These are phyloP conservation scores for Phalacrocorax brasilianus DNA, from an alignment of 2,113 vertebrate genomes.

Conservation along the genomic window DNA sequence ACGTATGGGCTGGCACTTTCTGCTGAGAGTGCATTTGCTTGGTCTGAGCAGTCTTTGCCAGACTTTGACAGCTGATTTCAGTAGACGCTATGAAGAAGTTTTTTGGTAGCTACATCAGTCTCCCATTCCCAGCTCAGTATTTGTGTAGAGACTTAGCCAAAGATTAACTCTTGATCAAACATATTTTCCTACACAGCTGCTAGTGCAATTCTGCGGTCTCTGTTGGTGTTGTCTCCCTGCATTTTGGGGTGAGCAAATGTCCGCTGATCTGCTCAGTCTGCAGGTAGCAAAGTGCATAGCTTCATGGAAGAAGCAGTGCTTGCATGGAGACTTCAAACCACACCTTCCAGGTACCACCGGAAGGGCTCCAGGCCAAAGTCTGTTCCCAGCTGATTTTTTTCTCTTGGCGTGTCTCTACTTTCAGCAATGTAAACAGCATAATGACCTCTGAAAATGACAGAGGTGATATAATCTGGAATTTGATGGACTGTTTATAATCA, in stretches of 20 bases:
- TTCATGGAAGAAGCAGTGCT: background rate
- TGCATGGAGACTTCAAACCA: background rate
- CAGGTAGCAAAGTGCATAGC: background rate
- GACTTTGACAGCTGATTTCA: background rate
- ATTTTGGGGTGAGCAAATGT: background rate
- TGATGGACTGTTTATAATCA: background rate
- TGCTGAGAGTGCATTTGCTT: background rate
- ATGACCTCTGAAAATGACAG: background rate
- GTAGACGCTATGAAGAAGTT: background rate
- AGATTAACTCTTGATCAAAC: background rate
- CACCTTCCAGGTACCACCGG: background rate
- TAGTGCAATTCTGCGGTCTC: background rate
- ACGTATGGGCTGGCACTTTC: background rate
- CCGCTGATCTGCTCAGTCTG: background rate
- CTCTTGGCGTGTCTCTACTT: background rate
- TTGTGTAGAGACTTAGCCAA: background rate
- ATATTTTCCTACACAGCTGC: background rate
- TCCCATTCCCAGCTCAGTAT: background rate
- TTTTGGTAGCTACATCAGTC: background rate
- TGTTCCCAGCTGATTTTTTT: background rate
- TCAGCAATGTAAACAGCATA: background rate
- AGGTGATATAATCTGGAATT: background rate
- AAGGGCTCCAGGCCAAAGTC: background rate
- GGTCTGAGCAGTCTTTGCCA: background rate
- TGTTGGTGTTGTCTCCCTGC: background rate